Base-by-base conservation (phyloP, 2,113 vertebrate genomes). In the Pangasianodon hypophthalmus region DNA sequence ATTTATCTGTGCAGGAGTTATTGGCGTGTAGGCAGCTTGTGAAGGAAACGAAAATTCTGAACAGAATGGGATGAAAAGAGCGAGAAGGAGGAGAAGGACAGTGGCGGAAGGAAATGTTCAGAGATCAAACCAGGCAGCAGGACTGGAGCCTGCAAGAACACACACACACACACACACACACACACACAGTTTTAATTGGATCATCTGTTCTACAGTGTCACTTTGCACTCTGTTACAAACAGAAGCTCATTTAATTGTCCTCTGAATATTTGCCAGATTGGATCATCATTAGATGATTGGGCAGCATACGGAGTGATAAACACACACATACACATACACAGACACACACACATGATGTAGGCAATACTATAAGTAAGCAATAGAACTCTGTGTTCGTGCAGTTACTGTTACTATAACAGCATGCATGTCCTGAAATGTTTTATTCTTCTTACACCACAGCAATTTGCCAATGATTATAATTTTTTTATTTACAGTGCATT, bases 11-110 rank as follows among this genome's bases (percentile, higher is more conserved):
- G 46, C 11, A n/a, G 71, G 73, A 77, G 16, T 80, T 32, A 24
- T 41, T 52, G 75, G n/a, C 3, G 19, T 64, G 44, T 26, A 64
- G 75, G 29, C 58, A 80, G 44, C 48, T 52, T 67, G 29, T 16
- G 5, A 37, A 88, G 87, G n/a, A 86, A 64, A 88, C 54, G n/a
- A 32, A 64, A 67, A 88, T 44, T 21, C 18, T 62, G 50, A 73
- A 50, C 29, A 54, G 37, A 67, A 13, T 6, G 21, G 89, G 87
- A 75, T 41, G 26, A 9, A 67, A 87, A 48, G 69, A 87, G 91
- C 62, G 52, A 88, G 75, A 93, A 14, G 52, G 80, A 93, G 48
- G 56, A 86, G 54, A 91, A 87, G 88, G 82, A 88, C 29, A 87
- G 89, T 54, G 46, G 41, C 77, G 84, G 84, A 90, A 67, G 90